phyloP scores from a whole-genome alignment of 2,888 invertebrate species.

The Xestobium rufovillosum region DNA sequence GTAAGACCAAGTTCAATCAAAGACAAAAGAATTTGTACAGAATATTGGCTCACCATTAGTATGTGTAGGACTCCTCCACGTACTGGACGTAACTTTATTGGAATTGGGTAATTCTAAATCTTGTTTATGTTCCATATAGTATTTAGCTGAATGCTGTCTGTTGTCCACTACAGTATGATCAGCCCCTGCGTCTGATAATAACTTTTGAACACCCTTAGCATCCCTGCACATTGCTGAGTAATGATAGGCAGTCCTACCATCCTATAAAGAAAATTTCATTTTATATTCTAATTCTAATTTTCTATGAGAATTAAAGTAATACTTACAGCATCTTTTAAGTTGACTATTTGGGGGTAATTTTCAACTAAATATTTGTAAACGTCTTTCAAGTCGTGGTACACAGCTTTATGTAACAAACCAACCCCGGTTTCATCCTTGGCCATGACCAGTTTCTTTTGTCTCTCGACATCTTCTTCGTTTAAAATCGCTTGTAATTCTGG shows the following conservation, averaged over 20 bases:
- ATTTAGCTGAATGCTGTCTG: slow-evolving; percentile 49
- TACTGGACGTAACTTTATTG: slow-evolving; percentile 30
- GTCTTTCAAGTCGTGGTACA: slow-evolving; percentile 64
- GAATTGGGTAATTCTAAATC: slow-evolving; percentile 48
- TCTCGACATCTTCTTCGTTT: slow-evolving; percentile 41
- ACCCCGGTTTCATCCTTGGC: slow-evolving; percentile 65
- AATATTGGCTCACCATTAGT: no score
- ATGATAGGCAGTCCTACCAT: slow-evolving; percentile 60
- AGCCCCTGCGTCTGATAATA: slow-evolving; percentile 54
- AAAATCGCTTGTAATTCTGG: slow-evolving; percentile 54
- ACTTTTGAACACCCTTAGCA: slow-evolving; percentile 52
- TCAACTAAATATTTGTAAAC: slow-evolving; percentile 64
- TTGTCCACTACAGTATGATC: slow-evolving; percentile 55
- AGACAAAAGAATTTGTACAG: no score
- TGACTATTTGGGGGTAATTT: slow-evolving; percentile 58
- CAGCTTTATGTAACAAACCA: slow-evolving; percentile 72
- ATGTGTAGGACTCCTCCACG: no score
- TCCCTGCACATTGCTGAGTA: slow-evolving; percentile 57
- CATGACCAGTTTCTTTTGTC: slow-evolving; percentile 48
- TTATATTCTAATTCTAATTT: not conserved
- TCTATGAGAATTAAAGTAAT: slow-evolving; percentile 7
- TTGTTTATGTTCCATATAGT: slow-evolving; percentile 49
- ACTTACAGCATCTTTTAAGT: slow-evolving; percentile 64
- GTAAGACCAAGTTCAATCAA: no score
- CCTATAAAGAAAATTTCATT: slow-evolving; percentile 40